These are phyloP conservation scores for Erebia aethiops DNA, from an alignment of 2,888 invertebrate genomes.

Conservation along the genomic window DNA sequence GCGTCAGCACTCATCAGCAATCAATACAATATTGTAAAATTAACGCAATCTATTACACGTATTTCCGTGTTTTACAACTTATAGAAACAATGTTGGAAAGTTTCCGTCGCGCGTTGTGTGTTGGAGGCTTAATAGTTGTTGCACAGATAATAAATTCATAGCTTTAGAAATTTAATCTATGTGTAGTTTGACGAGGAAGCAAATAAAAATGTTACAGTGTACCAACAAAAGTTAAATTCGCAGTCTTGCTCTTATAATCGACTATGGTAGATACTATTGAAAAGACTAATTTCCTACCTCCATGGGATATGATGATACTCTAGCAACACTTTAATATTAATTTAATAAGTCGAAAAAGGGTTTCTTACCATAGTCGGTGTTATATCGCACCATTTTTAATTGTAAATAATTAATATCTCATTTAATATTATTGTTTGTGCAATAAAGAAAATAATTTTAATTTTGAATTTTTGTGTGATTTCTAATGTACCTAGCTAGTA, in stretches of 20 bases:
- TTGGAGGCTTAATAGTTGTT: slow-evolving; percentile 16
- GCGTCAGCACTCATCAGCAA: too few relatives aligned
- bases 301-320: too few relatives aligned
- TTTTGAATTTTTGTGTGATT: slow-evolving; percentile 3
- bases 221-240: neutral
- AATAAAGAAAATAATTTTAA: neutral
- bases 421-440: slow-evolving; percentile 1
- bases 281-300: too few relatives aligned
- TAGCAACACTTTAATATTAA: neutral
- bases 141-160: slow-evolving; percentile 22
- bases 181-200: neutral
- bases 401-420: neutral
- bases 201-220: neutral
- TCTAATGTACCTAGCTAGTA: slow-evolving; percentile 5
- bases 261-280: neutral
- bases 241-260: neutral
- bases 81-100: neutral
- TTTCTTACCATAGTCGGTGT: neutral
- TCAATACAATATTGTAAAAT: too few relatives aligned
- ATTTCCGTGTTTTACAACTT: too few relatives aligned
- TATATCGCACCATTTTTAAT: neutral
- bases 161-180: slow-evolving; percentile 1
- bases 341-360: neutral
- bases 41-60: too few relatives aligned
- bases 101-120: neutral